Evolutionary conservation across 1,140 invertebrate genomes (phyloP).

Genomic region (Gryon sp.): DNA sequence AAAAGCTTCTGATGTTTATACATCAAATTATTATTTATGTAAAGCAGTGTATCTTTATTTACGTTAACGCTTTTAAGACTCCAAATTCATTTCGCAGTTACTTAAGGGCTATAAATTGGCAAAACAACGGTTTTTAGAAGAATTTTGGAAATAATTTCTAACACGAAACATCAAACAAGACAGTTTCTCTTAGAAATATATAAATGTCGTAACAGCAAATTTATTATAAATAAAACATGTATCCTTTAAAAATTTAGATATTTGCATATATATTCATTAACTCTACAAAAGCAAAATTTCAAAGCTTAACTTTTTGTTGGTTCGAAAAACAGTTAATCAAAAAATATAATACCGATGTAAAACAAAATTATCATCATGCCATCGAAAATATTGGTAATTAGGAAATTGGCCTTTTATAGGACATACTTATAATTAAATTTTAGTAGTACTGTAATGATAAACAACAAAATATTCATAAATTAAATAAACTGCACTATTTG

Average conservation of each 20-base stretch:
- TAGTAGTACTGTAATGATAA: conserved; percentile 8
- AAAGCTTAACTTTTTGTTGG: too few relatives aligned
- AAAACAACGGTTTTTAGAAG: conserved; percentile 7
- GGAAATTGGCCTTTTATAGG: conserved; percentile 21
- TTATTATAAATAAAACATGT: too few relatives aligned
- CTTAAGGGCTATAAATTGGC: conserved; percentile 35
- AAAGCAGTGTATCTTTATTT: conserved; percentile 48
- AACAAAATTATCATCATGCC: not conserved
- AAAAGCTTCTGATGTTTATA: conserved; percentile 48
- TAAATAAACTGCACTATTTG: conserved; percentile 18
- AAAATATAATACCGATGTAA: not conserved
- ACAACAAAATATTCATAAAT: conserved; percentile 32
- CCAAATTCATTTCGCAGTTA: conserved; percentile 39
- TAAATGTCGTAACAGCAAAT: too few relatives aligned
- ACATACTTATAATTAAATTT: conserved; percentile 43
- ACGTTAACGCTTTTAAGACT: conserved; percentile 32
- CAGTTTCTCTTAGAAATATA: conserved; percentile 2
- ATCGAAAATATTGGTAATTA: conserved; percentile 6
- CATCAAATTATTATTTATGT: conserved; percentile 30
- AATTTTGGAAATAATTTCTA: conserved; percentile 3
- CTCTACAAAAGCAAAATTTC: too few relatives aligned
- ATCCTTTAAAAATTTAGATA: too few relatives aligned
- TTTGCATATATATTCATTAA: too few relatives aligned
- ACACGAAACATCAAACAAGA: conserved; percentile 8
- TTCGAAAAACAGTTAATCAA: too few relatives aligned